These are phyloP conservation scores for Meriones psammophilus DNA, from an alignment of 2,797 vertebrate genomes.

Conservation along the genomic window DNA sequence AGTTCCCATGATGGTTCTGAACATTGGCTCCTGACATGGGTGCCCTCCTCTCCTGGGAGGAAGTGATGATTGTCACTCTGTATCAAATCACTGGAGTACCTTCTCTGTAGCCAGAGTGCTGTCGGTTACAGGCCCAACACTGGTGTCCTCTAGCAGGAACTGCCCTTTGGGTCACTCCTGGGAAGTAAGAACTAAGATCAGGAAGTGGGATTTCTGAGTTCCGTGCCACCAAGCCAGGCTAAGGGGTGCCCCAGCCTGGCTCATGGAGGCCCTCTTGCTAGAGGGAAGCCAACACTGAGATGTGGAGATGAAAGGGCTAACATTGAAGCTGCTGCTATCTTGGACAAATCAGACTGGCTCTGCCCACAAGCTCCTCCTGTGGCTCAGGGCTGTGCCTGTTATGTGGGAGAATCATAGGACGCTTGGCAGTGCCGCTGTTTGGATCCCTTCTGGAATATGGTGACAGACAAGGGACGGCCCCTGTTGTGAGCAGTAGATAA, in stretches of 20 bases:
- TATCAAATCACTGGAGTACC: not conserved
- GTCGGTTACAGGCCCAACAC: slow-evolving; percentile 48
- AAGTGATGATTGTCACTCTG: not conserved
- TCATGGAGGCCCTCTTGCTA: not conserved
- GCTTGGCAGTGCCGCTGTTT: not conserved
- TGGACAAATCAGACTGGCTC: slow-evolving; percentile 7
- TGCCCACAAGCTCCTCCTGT: not conserved
- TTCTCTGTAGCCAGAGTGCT: slow-evolving; percentile 2
- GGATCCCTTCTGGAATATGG: not conserved
- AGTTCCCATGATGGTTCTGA: not conserved
- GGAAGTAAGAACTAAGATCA: not conserved
- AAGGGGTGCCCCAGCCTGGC: not conserved
- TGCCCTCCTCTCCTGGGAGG: not conserved
- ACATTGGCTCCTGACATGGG: rapidly evolving
- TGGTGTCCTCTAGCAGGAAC: slow-evolving; percentile 35
- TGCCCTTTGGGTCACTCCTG: slow-evolving; percentile 27
- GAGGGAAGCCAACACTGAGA: not conserved
- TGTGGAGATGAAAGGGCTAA: not conserved
- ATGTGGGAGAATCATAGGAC: not conserved
- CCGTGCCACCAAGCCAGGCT: not conserved
- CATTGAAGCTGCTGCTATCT: slow-evolving; percentile 5
- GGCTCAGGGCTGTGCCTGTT: not conserved
- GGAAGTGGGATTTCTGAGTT: not conserved
- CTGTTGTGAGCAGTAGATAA: not conserved
- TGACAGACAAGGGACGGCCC: not conserved